Evolutionary conservation across 2,797 vertebrate species (phyloP).

Genomic region (Nothura maculosa): DNA sequence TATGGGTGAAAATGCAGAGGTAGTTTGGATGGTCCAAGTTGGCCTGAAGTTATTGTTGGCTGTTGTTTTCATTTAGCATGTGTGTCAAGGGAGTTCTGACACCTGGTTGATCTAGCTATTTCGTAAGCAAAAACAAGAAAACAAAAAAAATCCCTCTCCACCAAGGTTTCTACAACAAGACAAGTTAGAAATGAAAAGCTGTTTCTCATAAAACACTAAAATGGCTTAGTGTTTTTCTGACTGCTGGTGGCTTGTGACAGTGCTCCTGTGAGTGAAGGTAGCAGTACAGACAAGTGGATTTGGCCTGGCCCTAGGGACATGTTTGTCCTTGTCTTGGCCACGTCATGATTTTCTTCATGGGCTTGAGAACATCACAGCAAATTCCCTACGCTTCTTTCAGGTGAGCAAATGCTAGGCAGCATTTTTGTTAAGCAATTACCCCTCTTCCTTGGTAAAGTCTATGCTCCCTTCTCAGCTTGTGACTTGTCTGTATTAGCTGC

Average conservation of each 20-base stretch:
- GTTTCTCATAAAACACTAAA: background rate
- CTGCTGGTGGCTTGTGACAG: background rate
- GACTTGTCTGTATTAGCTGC: background rate
- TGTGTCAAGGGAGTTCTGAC: background rate
- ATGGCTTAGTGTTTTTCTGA: background rate
- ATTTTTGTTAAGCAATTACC: background rate
- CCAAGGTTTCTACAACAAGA: background rate
- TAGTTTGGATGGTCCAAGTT: background rate
- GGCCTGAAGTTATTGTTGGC: background rate
- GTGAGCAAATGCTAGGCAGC: background rate
- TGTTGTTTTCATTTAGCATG: background rate
- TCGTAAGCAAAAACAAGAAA: background rate
- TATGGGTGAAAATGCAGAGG: background rate
- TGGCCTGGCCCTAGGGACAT: background rate
- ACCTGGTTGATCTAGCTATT: background rate
- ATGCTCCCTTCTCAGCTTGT: background rate
- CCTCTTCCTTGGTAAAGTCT: constrained; percentile 3
- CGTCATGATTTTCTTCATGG: background rate
- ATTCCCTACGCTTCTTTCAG: background rate
- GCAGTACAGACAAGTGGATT: background rate
- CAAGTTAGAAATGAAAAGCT: background rate
- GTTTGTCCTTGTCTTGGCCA: background rate
- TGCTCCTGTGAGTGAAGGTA: background rate
- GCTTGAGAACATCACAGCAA: background rate
- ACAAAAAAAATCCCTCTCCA: background rate